Percentiles rank a stretch among this genome's conserved stretches.
phyloP scores from a whole-genome alignment of 2,888 invertebrate genomes.

The Tetranychus truncatus region DNA sequence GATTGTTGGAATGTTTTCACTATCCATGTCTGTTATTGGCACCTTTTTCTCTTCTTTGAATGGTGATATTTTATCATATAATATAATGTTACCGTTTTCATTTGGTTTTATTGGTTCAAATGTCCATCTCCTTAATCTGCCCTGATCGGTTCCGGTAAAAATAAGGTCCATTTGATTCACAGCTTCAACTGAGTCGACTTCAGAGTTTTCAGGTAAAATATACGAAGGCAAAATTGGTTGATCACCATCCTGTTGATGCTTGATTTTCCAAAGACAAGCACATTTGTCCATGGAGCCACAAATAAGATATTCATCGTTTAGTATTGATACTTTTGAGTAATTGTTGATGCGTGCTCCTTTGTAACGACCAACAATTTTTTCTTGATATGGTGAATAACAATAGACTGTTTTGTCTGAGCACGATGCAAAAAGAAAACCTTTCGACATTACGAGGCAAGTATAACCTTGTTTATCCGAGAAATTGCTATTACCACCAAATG shows the following conservation, averaged over 20 bases:
- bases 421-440: neutral
- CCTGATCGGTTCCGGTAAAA: neutral
- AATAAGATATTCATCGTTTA: slow-evolving; percentile 16
- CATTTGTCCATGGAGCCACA: slow-evolving; percentile 16
- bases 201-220: slow-evolving; percentile 7
- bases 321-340: slow-evolving; percentile 12
- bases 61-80: neutral
- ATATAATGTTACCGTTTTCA: neutral
- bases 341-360: slow-evolving; percentile 12
- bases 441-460: slow-evolving; percentile 9
- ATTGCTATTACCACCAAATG: neutral
- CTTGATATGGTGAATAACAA: slow-evolving; percentile 1
- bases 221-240: slow-evolving; percentile 5
- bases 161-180: neutral
- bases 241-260: neutral
- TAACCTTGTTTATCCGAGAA: slow-evolving; percentile 14
- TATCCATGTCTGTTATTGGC: neutral
- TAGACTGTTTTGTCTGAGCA: slow-evolving; percentile 16
- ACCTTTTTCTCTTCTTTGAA: neutral
- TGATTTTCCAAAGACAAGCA: slow-evolving; percentile 13
- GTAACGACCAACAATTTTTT: slow-evolving; percentile 1
- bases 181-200: slow-evolving; percentile 11
- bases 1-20: neutral
- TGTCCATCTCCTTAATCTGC: neutral
- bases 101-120: neutral